Base-by-base conservation (phyloP, 2,888 invertebrate genomes). In the Cryptus armator region DNA sequence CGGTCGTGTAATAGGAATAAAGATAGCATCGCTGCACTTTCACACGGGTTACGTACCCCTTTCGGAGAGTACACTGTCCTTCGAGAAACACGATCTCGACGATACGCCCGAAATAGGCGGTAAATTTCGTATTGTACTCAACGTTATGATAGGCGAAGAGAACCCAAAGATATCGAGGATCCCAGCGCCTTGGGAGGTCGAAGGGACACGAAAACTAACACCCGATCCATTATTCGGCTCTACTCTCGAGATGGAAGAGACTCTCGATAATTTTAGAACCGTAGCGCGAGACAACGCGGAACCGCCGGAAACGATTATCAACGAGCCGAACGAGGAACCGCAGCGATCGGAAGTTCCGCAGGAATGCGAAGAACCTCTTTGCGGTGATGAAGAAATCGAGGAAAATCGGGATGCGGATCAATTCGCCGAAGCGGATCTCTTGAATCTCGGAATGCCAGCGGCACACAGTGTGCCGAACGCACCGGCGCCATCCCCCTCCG, bases 11-110 rank as follows among this genome's bases (percentile, higher is more conserved):
- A 97, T 97, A 67, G 96, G 97, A 84, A 97, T 98, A 88, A 97
- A 97, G 92, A 97, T 99, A 90, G 96, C 98, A 74, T 97, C 98
- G 89, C 94, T 98, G 59, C 97, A 98, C 94, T 96, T 99, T 90
- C 97, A 99, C 93, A 97, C 98, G 7, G 99, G 99, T 70, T 98
- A 97, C 93, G 95, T 98, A 83, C 94, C 96, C 0, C 95, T 96
- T 88, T 96, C 96, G 86, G 97, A 97, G 90, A 97, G 96, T 66
- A 95, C 96, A n/a, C 94, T 98, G 76, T 96, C 95, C 84, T 98
- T 97, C 90, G 96, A 95, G 76, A 96, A 95, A 95, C 96, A 94
- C 37, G 98, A 98, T 92, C 95, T 98, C 87, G 98, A 98, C 93
- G 97, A 98, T 76, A 94, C 97, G 81, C 96, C 97, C 3, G 98